Evolutionary conservation across 37 sponge, comb jelly and placozoan genomes (phyloP), one percentile per base, ranked within the genome.

Genomic region (Tethya wilhelma): DNA sequence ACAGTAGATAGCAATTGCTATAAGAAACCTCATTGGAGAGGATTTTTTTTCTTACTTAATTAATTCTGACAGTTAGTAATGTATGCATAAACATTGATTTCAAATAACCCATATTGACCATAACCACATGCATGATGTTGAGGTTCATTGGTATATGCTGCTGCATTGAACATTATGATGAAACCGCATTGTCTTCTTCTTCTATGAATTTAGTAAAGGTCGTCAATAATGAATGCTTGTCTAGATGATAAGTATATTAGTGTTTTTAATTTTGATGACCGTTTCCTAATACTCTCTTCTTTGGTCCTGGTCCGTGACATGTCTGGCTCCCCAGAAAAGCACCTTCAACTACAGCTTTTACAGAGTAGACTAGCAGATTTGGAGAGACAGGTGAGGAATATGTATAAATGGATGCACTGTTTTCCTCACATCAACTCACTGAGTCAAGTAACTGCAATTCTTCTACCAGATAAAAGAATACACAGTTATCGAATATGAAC

Each of bases 381-480:
- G n/a, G 67, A 78, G 37, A 78, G 64, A 44, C 66, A 44, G 67
- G 79, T 78, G 22, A 59, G 77, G 12, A 12, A 60, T n/a, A 60
- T 17, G 6, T n/a, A 60, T 0, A 25, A 44, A 64, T 4, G 28
- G 4, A 28, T 38, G 3, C 33, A 9, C 65, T 44, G 41, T 0
- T 38, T 75, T 29, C 42, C n/a, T n/a, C n/a, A n/a, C n/a, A n/a
- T n/a, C n/a, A n/a, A n/a, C n/a, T n/a, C n/a, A n/a, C n/a, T n/a
- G n/a, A n/a, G n/a, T 26, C 63, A 38, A 22, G 25, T 14, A 75
- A 39, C 14, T 59, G 41, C 40, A 17, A 62, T 36, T 22, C 29
- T 44, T 0, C 2, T 53, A 4, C 19, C 64, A 81, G 82, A 81
- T 81, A 23, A 36, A 62, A 4, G 82, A 81, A 33, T 81, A 81